phyloP scores from a whole-genome alignment of 2,797 vertebrate genomes.

The Helicolenus hilgendorfi region DNA sequence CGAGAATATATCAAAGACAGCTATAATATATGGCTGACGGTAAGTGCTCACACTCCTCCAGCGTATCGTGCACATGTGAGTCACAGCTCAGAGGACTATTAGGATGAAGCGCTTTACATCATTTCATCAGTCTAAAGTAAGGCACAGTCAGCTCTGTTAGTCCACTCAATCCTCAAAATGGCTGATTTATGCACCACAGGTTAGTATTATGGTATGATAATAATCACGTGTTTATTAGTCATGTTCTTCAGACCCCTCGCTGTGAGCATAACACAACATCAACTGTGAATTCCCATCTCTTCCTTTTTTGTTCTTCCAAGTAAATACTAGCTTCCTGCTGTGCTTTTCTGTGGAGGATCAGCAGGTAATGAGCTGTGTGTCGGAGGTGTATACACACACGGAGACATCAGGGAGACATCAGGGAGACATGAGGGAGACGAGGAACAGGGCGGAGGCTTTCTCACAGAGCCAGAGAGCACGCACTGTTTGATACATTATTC shows the following conservation, averaged over 20 bases:
- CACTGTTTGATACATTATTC: conserved; percentile 19
- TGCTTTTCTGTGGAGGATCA: not conserved
- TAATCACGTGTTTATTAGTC: not conserved
- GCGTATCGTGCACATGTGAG: not conserved
- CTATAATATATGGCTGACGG: not conserved
- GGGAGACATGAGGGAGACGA: not conserved
- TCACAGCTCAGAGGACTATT: not conserved
- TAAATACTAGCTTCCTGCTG: not conserved
- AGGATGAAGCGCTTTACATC: not conserved
- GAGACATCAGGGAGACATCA: too few species aligned
- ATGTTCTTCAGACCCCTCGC: not conserved
- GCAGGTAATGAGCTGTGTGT: not conserved
- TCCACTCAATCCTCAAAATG: conserved; percentile 9
- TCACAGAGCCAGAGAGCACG: not conserved
- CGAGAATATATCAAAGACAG: not conserved
- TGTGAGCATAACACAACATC: not conserved
- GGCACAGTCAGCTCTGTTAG: not conserved
- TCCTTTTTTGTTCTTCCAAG: not conserved
- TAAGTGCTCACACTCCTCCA: not conserved
- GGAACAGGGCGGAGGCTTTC: not conserved
- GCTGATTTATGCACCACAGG: not conserved
- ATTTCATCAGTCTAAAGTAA: not conserved
- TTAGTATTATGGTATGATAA: not conserved
- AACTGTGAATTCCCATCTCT: not conserved
- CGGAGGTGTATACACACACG: not conserved